Base-by-base conservation (phyloP, 64 coral and sea anemone species). In the Anthopleura sola region DNA sequence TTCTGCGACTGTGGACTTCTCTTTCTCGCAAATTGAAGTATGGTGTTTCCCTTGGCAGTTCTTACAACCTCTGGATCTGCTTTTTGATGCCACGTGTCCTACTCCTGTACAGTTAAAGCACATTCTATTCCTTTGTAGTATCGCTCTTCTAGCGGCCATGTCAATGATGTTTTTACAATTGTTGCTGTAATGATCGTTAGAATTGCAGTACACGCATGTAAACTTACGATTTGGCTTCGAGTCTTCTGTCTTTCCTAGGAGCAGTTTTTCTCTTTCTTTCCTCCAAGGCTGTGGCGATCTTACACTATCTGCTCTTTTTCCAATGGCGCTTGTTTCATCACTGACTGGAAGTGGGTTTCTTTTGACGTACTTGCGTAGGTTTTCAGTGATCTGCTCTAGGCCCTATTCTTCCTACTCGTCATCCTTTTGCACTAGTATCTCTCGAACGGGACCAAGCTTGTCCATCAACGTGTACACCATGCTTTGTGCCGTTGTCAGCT, bases 361-460 rank as follows among this genome's bases (percentile, higher is more conserved):
- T n/a, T 93, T 77, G 37, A 75, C 83, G 40, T 93, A 93, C 75
- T 82, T 89, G 2, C 92, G 23, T 37, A 90, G 48, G 18, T 89
- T 82, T 40, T 89, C 87, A 20, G 76, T 75, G 1, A 89, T 37
- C 32, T 90, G 77, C n/a, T 81, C 78, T 8, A 93, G 29, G 4
- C 83, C 78, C 92, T 87, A 93, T 48, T 66, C 60, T 75, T 90
- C 87, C 92, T 75, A 93, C 3, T 93, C 60, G 29, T 90, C 92
- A 58, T 93, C 92, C 24, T 83, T 93, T 37, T 90, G 92, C 0
- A 82, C 51, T 17, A 90, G 36, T 17, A 50, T 37, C 32, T 89
- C 87, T 66, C 83, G 60, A 0, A 86, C 87, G 1, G 87, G 92
- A 13, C 92, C 92, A 20, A 93, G 21, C 37, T 93, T 93, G 55